Evolutionary conservation across 2,888 invertebrate species (phyloP).

Genomic region (Calephelis perditalis): DNA sequence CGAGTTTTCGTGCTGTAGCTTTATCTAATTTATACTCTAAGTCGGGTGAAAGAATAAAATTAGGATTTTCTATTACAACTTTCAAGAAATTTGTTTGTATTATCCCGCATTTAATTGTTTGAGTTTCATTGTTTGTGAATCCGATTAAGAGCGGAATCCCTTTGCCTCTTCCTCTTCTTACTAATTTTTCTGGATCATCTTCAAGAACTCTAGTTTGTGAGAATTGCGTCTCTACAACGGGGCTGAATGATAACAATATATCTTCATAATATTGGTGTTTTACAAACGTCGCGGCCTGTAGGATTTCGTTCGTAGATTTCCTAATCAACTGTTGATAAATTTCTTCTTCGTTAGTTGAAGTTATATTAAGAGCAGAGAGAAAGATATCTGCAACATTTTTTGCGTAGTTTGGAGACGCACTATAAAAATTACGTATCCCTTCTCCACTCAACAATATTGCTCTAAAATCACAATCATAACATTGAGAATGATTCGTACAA

Average conservation of each 20-base stretch:
- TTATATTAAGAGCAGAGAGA: conserved; percentile 62
- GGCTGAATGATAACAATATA: conserved; percentile 42
- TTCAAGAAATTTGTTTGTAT: conserved; percentile 33
- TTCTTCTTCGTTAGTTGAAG: conserved; percentile 43
- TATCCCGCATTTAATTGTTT: too few relatives aligned
- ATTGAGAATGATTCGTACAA: too few relatives aligned
- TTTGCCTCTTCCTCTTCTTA: neutral
- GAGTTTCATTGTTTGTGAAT: too few relatives aligned
- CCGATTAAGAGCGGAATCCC: neutral
- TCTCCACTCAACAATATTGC: conserved; percentile 58
- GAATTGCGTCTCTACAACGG: conserved; percentile 54
- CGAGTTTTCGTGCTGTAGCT: conserved; percentile 32
- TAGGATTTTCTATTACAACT: conserved; percentile 37
- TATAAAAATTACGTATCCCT: conserved; percentile 45
- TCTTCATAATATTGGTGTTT: conserved; percentile 39
- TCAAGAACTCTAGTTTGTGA: conserved; percentile 34
- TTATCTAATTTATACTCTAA: conserved; percentile 38
- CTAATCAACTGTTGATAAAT: conserved; percentile 45
- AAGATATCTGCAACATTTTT: conserved; percentile 40
- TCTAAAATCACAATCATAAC: conserved; percentile 31
- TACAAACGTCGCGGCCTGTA: conserved; percentile 43
- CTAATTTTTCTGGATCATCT: neutral
- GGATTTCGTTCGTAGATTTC: conserved; percentile 46
- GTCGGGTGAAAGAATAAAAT: conserved; percentile 39
- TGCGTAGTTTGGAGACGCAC: conserved; percentile 46